These are phyloP conservation scores for Lethenteron camtschaticum DNA, from an alignment of 2,113 vertebrate genomes.

Conservation along the genomic window DNA sequence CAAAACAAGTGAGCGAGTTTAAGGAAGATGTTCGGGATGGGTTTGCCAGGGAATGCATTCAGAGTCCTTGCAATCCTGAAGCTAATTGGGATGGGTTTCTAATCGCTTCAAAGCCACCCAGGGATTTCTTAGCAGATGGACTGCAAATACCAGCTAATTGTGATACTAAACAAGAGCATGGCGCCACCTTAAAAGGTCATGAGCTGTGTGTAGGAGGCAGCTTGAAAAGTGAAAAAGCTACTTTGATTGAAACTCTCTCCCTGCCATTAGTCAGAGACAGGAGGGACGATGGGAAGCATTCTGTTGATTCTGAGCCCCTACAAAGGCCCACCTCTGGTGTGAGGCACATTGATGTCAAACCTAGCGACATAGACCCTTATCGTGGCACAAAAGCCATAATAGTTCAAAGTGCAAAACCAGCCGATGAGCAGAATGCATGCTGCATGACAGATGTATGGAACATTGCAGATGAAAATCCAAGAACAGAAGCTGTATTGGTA, in stretches of 20 bases:
- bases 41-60: too few relatives aligned
- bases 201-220: slow-evolving; percentile 33
- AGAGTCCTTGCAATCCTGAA: too few relatives aligned
- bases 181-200: slow-evolving; percentile 23
- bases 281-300: slow-evolving; percentile 7
- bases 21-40: too few relatives aligned
- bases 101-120: too few relatives aligned
- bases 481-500: slow-evolving; percentile 15
- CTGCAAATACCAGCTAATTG: neutral
- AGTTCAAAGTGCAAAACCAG: slow-evolving; percentile 26
- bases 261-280: slow-evolving; percentile 8
- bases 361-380: slow-evolving; percentile 30
- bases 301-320: slow-evolving; percentile 18
- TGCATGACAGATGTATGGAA: slow-evolving; percentile 17
- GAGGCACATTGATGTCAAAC: slow-evolving; percentile 27
- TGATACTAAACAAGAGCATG: slow-evolving; percentile 13
- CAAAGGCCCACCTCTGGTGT: slow-evolving; percentile 19
- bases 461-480: neutral
- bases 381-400: slow-evolving; percentile 39
- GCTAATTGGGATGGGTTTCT: too few relatives aligned
- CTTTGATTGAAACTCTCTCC: slow-evolving; percentile 18
- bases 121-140: too few relatives aligned
- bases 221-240: slow-evolving; percentile 26
- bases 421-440: slow-evolving; percentile 15
- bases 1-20: too few relatives aligned